A percentile compares a stretch with the other conserved stretches of the same genome.
These are phyloP conservation scores for Callosobruchus maculatus DNA, from an alignment of 2,888 invertebrate genomes.

Conservation along the genomic window DNA sequence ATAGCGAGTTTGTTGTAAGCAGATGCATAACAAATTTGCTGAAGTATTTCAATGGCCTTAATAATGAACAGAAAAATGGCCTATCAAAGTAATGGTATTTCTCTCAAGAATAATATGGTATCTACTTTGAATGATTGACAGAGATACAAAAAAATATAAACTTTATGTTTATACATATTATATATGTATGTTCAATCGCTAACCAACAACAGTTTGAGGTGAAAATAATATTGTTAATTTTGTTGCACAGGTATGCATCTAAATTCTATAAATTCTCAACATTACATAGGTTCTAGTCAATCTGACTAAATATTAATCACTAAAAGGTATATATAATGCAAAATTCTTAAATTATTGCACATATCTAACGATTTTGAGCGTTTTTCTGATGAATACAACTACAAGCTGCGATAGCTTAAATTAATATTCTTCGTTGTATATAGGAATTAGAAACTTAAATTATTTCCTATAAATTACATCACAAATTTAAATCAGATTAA, in stretches of 20 bases:
- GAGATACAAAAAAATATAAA: no score
- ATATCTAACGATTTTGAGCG: constrained; percentile 28
- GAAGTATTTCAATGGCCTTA: no score
- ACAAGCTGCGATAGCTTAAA: constrained; percentile 5
- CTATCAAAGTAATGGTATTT: no score
- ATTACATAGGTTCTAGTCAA: neutral
- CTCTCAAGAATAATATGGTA: no score
- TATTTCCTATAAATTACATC: neutral
- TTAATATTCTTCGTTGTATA: neutral
- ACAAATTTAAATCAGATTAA: neutral
- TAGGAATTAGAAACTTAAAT: neutral
- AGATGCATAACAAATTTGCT: no score
- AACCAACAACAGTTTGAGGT: neutral
- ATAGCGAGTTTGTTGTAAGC: no score
- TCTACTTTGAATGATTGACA: no score
- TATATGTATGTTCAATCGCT: no score
- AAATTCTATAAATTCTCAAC: constrained; percentile 1
- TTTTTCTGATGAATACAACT: constrained; percentile 13
- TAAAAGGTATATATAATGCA: neutral
- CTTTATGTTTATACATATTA: no score
- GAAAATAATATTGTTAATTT: neutral
- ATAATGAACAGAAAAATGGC: no score
- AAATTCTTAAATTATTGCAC: constrained; percentile 32
- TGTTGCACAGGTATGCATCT: constrained; percentile 8
- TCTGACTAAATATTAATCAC: neutral